These are phyloP conservation scores for Dorcus parallelipipedus DNA, from an alignment of 2,888 invertebrate genomes.

Conservation along the genomic window DNA sequence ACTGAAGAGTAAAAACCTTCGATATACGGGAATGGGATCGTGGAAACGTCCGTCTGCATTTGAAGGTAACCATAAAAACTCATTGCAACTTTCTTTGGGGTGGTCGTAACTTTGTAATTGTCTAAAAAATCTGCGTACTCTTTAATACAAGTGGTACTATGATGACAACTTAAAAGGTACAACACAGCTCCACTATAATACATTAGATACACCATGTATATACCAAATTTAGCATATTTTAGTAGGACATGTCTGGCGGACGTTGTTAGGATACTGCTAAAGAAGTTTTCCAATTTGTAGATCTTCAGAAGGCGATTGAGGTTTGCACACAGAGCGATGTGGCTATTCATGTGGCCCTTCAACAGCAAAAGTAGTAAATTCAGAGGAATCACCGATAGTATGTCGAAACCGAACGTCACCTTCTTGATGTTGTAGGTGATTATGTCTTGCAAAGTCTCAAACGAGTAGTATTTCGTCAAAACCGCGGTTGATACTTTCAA, in stretches of 20 bases:
- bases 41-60: too few relatives aligned
- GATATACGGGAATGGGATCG: constrained; percentile 1
- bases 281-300: constrained; percentile 21
- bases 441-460: constrained; percentile 18
- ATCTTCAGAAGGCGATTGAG: constrained; percentile 24
- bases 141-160: neutral
- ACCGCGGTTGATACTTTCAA: constrained; percentile 28
- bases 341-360: constrained; percentile 4
- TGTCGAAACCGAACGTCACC: constrained; percentile 21
- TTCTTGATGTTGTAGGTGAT: constrained; percentile 9
- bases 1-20: neutral
- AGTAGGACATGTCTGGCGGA: neutral
- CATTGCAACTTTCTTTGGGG: neutral
- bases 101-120: neutral
- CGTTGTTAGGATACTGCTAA: neutral
- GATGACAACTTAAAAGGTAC: neutral
- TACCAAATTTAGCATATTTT: constrained; percentile 1
- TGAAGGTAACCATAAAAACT: too few relatives aligned
- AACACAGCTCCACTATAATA: constrained; percentile 4
- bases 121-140: neutral
- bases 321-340: constrained; percentile 14
- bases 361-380: constrained; percentile 19
- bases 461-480: constrained; percentile 19
- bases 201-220: neutral
- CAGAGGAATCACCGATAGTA: constrained; percentile 23